Conservation (phyloP, 2,113 vertebrate species). For the Hippopotamus amphibius region DNA sequence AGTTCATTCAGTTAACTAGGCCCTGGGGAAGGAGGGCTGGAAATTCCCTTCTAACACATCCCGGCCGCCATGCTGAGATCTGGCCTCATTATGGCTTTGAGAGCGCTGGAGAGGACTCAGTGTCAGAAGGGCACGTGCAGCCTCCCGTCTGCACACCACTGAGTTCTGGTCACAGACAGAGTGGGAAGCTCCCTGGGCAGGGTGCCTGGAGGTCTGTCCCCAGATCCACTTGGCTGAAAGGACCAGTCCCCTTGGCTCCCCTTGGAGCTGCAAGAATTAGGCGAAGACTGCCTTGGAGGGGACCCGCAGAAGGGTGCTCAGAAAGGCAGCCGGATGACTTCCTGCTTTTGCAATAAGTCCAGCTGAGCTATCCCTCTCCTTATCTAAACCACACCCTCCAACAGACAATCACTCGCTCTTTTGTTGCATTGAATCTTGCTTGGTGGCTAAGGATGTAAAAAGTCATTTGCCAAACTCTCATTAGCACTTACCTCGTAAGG, state of each 20-base stretch:
- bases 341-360: rapidly evolving
- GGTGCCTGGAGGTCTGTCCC: background rate
- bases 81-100: slow-evolving; percentile 50
- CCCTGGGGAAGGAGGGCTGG: background rate
- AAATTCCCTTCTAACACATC: background rate
- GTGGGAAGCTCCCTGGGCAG: background rate
- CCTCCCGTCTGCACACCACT: background rate
- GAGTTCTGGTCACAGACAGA: background rate
- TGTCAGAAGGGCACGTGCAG: background rate
- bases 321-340: background rate
- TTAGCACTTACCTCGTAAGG: background rate
- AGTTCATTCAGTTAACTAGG: slow-evolving; percentile 36
- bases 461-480: background rate
- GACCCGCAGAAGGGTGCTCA: background rate
- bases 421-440: background rate
- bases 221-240: background rate
- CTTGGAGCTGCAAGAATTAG: background rate
- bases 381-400: background rate
- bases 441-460: background rate
- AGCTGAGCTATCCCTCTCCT: background rate
- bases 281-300: background rate
- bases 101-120: background rate
- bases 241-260: background rate
- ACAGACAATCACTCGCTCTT: no score
- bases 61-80: slow-evolving; percentile 41